A percentile compares a stretch with the other conserved stretches of the same genome.
phyloP scores from a whole-genome alignment of 2,888 invertebrate species.

The Sclerodermus sp. region DNA sequence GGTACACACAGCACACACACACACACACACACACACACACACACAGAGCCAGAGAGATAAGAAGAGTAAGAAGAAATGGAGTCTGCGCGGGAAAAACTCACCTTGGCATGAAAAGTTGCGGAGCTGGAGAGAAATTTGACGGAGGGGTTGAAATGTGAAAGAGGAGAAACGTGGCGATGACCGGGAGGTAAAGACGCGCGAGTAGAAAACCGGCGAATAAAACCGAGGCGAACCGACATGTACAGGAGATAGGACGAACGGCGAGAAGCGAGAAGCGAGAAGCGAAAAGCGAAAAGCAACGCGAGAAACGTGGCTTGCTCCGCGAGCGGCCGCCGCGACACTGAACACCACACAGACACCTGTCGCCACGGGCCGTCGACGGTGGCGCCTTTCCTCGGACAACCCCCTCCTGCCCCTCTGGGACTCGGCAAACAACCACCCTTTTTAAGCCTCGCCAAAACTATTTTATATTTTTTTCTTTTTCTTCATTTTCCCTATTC shows the following conservation, averaged over 20 bases:
- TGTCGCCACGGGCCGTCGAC: constrained; percentile 46
- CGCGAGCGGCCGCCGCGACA: constrained; percentile 57
- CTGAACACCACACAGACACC: constrained; percentile 55
- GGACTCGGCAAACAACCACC: background rate
- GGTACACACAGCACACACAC: too few species aligned
- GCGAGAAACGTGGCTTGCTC: constrained; percentile 41
- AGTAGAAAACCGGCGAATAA: background rate
- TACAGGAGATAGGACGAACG: background rate
- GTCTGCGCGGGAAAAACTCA: constrained; percentile 4
- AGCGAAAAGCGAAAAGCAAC: background rate
- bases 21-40: too few species aligned
- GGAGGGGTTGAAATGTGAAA: too few species aligned
- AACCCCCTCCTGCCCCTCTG: constrained; percentile 29
- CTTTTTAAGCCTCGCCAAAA: background rate
- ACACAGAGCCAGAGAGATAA: background rate
- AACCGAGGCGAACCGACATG: background rate
- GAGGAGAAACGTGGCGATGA: too few species aligned
- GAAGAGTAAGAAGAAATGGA: background rate
- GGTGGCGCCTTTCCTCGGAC: constrained; percentile 43
- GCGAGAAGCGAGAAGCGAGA: background rate
- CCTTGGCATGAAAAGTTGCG: too few species aligned
- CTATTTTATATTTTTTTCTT: background rate
- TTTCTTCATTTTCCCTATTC: background rate
- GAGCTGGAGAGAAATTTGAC: too few species aligned
- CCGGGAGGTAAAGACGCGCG: too few species aligned